phyloP scores from a whole-genome alignment of 2,797 vertebrate species.

The Sebastes goodei region DNA sequence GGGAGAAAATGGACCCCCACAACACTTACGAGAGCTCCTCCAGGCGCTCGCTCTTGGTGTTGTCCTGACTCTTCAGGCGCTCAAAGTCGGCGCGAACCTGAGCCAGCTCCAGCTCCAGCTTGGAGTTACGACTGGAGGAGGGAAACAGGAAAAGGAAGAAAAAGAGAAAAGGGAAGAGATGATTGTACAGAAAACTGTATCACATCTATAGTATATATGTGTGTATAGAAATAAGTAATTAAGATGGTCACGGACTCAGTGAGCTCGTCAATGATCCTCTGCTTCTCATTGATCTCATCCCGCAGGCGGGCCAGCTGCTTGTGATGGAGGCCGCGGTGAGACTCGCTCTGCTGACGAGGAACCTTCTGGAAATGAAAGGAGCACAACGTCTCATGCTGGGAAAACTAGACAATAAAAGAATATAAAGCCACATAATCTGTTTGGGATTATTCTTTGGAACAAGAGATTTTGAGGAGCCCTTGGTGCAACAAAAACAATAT shows the following conservation, averaged over 20 bases:
- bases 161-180: not conserved
- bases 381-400: not conserved
- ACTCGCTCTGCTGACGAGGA: constrained; percentile 79
- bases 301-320: constrained; percentile 91
- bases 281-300: constrained; percentile 95
- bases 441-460: not conserved
- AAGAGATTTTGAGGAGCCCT: not conserved
- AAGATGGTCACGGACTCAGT: constrained; percentile 84
- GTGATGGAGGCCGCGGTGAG: constrained; percentile 90
- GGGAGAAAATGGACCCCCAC: not conserved
- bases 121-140: constrained; percentile 87
- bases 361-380: constrained; percentile 71
- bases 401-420: not conserved
- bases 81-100: constrained; percentile 91
- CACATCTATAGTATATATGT: not conserved
- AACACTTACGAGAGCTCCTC: constrained; percentile 94
- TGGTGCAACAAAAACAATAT: not conserved
- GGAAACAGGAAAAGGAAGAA: not conserved
- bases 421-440: not conserved
- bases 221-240: not conserved
- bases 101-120: constrained; percentile 91
- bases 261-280: constrained; percentile 93
- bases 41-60: constrained; percentile 88
- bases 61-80: constrained; percentile 91
- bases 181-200: not conserved